Conservation (phyloP, 2,113 vertebrate species). For the Columba janthina region DNA sequence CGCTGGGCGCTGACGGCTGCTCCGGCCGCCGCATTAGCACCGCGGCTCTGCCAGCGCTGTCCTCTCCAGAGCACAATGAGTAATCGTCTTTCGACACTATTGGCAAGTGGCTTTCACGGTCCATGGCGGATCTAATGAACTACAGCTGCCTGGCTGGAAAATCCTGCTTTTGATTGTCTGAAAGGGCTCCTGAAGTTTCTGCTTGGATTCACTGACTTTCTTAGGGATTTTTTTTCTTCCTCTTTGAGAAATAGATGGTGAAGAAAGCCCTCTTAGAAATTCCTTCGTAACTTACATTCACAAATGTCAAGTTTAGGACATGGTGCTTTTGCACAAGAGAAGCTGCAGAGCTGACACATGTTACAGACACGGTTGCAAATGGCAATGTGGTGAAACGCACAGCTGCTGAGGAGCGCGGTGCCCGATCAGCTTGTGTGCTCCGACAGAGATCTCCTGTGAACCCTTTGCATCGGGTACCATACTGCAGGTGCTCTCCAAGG, state of each 20-base stretch:
- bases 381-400: neutral
- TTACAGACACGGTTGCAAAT: neutral
- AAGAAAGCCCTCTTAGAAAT: constrained; percentile 3
- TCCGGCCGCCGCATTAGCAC: too few relatives aligned
- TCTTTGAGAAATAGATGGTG: neutral
- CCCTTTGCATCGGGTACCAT: neutral
- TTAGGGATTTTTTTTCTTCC: neutral
- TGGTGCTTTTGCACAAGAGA: neutral
- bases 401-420: neutral
- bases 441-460: neutral
- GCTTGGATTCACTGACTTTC: constrained; percentile 6
- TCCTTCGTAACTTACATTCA: neutral
- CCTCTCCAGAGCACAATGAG: constrained; percentile 52
- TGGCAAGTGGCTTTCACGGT: constrained; percentile 70
- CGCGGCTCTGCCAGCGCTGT: constrained; percentile 21
- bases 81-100: constrained; percentile 39
- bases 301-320: neutral
- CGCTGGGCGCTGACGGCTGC: neutral
- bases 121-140: constrained; percentile 58
- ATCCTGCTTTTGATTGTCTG: constrained; percentile 52
- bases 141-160: constrained; percentile 65
- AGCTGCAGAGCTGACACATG: neutral
- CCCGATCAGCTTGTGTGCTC: neutral
- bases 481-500: neutral
- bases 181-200: constrained; percentile 35